These are phyloP conservation scores for Campoletis raptor DNA, from an alignment of 2,888 invertebrate genomes.

Conservation along the genomic window DNA sequence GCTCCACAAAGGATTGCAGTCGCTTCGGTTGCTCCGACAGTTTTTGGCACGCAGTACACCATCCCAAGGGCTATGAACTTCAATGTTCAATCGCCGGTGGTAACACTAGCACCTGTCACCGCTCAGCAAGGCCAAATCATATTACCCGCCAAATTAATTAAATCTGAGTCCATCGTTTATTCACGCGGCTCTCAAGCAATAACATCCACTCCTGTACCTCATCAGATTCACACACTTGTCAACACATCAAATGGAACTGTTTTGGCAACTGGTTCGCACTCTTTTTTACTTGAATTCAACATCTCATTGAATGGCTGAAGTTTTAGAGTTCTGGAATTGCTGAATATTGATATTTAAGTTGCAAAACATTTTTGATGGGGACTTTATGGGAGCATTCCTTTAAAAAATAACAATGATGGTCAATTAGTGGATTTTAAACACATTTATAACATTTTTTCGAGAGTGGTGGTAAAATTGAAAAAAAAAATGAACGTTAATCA, in stretches of 20 bases:
- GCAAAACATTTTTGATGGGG: too few species aligned
- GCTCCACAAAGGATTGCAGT: conserved; percentile 76
- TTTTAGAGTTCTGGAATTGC: not conserved
- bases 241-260: conserved; percentile 89
- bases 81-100: conserved; percentile 82
- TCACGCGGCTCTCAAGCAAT: conserved; percentile 78
- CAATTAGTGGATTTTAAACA: too few species aligned
- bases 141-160: conserved; percentile 83
- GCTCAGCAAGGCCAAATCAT: conserved; percentile 80
- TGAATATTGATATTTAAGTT: too few species aligned
- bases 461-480: too few species aligned
- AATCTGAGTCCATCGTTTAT: conserved; percentile 82
- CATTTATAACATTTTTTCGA: too few species aligned
- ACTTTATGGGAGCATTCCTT: too few species aligned
- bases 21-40: conserved; percentile 75
- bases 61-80: conserved; percentile 82
- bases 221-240: conserved; percentile 88
- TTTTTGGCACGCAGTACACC: conserved; percentile 81
- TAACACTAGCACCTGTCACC: conserved; percentile 80
- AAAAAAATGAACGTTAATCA: too few species aligned
- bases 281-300: not conserved
- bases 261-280: conserved; percentile 87
- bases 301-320: not conserved
- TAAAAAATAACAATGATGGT: too few species aligned
- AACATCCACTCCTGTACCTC: conserved; percentile 80